Conservation (phyloP, 2,888 invertebrate species). For the Agrenia bidenticulata region DNA sequence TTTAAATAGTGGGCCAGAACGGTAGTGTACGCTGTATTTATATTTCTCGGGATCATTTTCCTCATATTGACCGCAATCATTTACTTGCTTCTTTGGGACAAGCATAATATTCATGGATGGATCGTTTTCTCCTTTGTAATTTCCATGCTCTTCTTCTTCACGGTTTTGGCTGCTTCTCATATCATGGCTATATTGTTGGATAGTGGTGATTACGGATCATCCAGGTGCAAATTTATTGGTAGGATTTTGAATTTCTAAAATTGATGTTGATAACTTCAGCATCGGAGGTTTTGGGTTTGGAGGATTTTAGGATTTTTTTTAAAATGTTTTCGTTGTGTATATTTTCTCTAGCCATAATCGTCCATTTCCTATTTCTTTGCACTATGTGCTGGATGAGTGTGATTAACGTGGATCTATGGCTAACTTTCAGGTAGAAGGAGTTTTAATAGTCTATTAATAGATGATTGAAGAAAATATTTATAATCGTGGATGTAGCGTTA, state of each 20-base stretch:
- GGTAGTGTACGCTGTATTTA: background rate
- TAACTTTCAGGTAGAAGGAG: slow-evolving; percentile 23
- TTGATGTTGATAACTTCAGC: no score
- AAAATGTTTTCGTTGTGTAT: background rate
- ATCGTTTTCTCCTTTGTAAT: slow-evolving; percentile 30
- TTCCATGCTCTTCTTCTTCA: slow-evolving; percentile 34
- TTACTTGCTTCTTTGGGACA: slow-evolving; percentile 36
- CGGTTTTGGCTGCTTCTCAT: slow-evolving; percentile 22
- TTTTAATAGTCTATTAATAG: background rate
- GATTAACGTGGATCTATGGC: slow-evolving; percentile 36
- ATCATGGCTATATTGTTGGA: background rate
- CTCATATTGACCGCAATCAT: slow-evolving; percentile 21
- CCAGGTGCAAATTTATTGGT: slow-evolving; percentile 22
- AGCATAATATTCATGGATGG: slow-evolving; percentile 40
- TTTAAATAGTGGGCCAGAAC: background rate
- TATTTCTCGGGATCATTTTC: slow-evolving; percentile 22
- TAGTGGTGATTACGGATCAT: background rate
- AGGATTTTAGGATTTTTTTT: background rate
- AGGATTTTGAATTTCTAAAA: slow-evolving; percentile 6
- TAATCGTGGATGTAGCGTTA: background rate
- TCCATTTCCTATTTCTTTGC: slow-evolving; percentile 35
- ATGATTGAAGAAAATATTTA: background rate
- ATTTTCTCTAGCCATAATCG: slow-evolving; percentile 24
- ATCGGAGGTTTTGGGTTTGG: no score
- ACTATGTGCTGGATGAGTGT: slow-evolving; percentile 35